Evolutionary conservation across 2,113 vertebrate species (phyloP), one percentile per base, ranked within the genome.

Genomic region (Meleagris gallopavo): DNA sequence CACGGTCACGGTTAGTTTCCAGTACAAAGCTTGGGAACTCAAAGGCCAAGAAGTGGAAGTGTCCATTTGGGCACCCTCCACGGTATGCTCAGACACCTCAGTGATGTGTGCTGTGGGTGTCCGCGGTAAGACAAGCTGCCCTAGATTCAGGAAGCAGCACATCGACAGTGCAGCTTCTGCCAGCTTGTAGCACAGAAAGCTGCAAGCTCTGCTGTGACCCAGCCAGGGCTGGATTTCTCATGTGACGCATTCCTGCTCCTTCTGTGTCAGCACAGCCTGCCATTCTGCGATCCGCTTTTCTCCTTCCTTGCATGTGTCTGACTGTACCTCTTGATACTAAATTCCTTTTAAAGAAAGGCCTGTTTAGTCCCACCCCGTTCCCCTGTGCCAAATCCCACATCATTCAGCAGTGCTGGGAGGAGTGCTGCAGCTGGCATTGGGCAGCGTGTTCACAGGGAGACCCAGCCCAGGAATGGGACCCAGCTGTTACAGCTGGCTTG

Each of bases 341-440:
- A 36, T n/a, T 75, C 41, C 13, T 18, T 24, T 60, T 16, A 46
- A 25, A 69, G 20, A 41, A 43, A 60, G 48, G 62, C 45, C 43
- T 57, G 38, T 9, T 50, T 22, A 8, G 36, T 61, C 30, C 20
- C 17, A 5, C 11, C 45, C 43, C 54, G 8, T 52, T 76, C 72
- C 30, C 21, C 6, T 24, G 1, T 21, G 13, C 61, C 34, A 61
- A 34, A 58, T 36, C 13, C 41, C 2, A 1, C 8, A 8, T 36
- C 6, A 1, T 64, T 84, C 36, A 30, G 20, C 27, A 45, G 29
- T 30, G 29, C 29, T 55, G 15, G 30, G 67, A 60, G 9, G 46
- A 41, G n/a, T 0, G 1, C 16, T n/a, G 19, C 25, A 61, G 65
- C 65, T 43, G 64, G 48, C 30, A 0, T 6, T 17, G 4, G 38